Base-by-base conservation (phyloP, 2,113 vertebrate species). In the Recurvirostra avosetta region DNA sequence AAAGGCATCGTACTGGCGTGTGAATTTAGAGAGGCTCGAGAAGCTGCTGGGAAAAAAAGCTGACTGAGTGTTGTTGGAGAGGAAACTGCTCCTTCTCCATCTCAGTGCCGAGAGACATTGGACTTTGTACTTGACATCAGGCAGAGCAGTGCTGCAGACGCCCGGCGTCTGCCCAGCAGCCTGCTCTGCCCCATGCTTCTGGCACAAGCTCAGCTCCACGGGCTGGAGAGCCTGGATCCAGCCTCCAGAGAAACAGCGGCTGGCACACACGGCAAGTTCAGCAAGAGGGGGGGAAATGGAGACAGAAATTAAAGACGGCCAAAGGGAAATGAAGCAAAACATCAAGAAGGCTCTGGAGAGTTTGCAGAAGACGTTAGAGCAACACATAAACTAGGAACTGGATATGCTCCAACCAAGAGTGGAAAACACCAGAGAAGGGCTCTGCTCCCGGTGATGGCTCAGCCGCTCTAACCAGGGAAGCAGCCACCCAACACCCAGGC, bases 1-100 rank as follows among this genome's bases (percentile, higher is more conserved):
- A 1, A 88, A 70, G 30, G 16, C 53, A 76, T 27, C 0, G 0
- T 62, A 62, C 36, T 15, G 7, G 40, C 0, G 0, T 61, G 59
- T 70, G 59, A 88, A 83, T 86, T 62, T 32, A 50, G 45, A 34
- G 34, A 56, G 13, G 11, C 8, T 73, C 1, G 1, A 65, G 75
- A 83, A 88, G 22, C 45, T 91, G 50, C 49, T 41, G 58, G 26
- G 45, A 43, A 61, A 53, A 40, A 82, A 32, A 59, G 29, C 7
- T 9, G 5, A 4, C 16, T 29, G 43, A 75, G 53, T 23, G 34
- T 6, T 61, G 5, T 12, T 15, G 20, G 63, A 92, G n/a, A 74
- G 41, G 45, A 88, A 95, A n/a, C 41, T 18, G 68, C 27, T 92
- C 40, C 49, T 66, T 67, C 58, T 88, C 67, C 73, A 16, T n/a